Conservation (phyloP, 2,888 invertebrate genomes). For the Pocota personata region DNA sequence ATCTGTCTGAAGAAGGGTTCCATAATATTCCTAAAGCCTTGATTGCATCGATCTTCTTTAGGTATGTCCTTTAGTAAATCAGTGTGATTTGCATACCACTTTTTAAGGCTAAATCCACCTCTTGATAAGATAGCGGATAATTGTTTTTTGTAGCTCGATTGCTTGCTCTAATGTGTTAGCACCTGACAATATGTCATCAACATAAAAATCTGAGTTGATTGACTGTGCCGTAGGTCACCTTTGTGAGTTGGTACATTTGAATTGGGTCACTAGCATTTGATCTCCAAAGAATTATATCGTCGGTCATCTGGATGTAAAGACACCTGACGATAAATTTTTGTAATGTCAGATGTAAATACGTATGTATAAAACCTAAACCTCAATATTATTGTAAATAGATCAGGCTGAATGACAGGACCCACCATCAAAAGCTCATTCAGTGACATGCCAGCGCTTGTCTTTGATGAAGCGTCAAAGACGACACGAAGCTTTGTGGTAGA, state of each 20-base stretch:
- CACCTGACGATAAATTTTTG: constrained; percentile 63
- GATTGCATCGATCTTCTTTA: too few species aligned
- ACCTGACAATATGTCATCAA: too few species aligned
- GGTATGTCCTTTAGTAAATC: constrained; percentile 45
- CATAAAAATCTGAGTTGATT: too few species aligned
- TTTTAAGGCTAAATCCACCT: constrained; percentile 29
- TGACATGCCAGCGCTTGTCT: constrained; percentile 25
- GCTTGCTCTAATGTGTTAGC: too few species aligned
- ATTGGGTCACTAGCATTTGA: constrained; percentile 18
- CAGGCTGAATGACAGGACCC: constrained; percentile 30
- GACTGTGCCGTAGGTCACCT: constrained; percentile 58
- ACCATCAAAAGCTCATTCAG: constrained; percentile 30
- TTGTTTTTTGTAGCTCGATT: too few species aligned
- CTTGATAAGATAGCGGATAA: too few species aligned
- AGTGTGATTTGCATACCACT: constrained; percentile 38
- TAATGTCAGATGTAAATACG: too few species aligned
- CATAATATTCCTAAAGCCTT: too few species aligned
- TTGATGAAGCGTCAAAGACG: too few species aligned
- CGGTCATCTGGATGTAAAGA: too few species aligned
- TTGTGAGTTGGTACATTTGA: constrained; percentile 39
- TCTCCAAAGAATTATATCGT: constrained; percentile 65
- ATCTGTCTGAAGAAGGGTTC: too few species aligned
- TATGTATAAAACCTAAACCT: too few species aligned
- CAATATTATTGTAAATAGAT: constrained; percentile 28
- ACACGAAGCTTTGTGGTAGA: constrained; percentile 52